Base-by-base conservation (phyloP, 2,113 vertebrate genomes). In the Castor canadensis region DNA sequence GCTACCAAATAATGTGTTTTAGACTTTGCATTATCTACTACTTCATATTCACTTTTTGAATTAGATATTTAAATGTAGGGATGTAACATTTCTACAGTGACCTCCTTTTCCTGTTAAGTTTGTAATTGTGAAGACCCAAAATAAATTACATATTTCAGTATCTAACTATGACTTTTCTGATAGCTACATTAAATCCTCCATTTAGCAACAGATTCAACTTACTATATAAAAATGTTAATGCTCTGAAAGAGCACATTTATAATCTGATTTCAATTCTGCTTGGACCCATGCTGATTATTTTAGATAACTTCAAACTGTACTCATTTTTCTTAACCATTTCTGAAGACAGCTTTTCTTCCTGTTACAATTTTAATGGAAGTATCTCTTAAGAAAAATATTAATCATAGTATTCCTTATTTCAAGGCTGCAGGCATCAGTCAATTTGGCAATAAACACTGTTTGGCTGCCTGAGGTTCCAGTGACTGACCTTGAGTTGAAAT, bases 21-120 rank as follows among this genome's bases (percentile, higher is more conserved):
- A 96, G 83, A 95, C 17, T 76, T 97, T 97, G 94, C 97, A 97
- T 98, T 94, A 98, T 97, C 95, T 96, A 96, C 15, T 0, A 58
- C 17, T 26, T 97, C 84, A 88, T 96, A 97, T 95, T 71, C 83
- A 24, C 17, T 83, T 95, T 97, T 88, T 96, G 77, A 96, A 86
- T 32, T 91, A 17, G 89, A 22, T 76, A 92, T 75, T 43, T 77
- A 83, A 94, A 94, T 97, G 58, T 92, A 72, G 6, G 20, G 38
- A 54, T 96, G 22, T 88, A 81, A 82, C 30, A 86, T 5, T 87
- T 79, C 32, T 94, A 49, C 7, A 93, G 24, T 80, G 83, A 88
- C 76, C 79, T 97, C 83, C 54, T 79, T 81, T 77, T 79, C 38
- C n/a, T 80, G 0, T 40, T 49, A 47, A 67, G 94, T 97, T 97